These are phyloP conservation scores for Myotis daubentonii DNA, from an alignment of 2,797 vertebrate species.

Conservation along the genomic window DNA sequence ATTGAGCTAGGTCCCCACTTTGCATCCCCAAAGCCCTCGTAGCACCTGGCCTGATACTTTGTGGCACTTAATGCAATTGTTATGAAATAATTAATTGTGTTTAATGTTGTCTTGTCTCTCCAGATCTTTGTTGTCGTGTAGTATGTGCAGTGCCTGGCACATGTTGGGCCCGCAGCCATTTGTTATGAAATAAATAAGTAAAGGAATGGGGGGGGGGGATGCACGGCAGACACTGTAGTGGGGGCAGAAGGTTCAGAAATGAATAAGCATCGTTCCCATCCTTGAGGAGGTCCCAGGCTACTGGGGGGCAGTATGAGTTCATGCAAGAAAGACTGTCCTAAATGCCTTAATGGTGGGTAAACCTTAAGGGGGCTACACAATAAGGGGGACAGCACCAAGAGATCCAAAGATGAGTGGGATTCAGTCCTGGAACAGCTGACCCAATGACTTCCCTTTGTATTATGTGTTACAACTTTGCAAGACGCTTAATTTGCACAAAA, in stretches of 20 bases:
- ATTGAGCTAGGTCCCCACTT: not conserved
- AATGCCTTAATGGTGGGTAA: not conserved
- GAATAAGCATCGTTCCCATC: not conserved
- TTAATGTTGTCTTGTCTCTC: not conserved
- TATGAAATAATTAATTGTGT: not conserved
- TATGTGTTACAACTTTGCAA: not conserved
- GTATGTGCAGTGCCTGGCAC: not conserved
- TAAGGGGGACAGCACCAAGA: not conserved
- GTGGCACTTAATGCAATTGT: not conserved
- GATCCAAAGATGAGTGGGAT: not conserved
- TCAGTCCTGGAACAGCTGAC: not conserved
- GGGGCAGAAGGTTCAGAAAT: not conserved
- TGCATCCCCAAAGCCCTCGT: not conserved
- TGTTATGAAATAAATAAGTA: slow-evolving; percentile 5
- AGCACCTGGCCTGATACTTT: not conserved
- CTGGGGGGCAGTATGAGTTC: not conserved
- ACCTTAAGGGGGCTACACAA: not conserved
- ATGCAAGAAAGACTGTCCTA: not conserved
- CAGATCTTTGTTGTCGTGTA: not conserved
- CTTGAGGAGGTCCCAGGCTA: not conserved
- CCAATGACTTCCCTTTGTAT: not conserved
- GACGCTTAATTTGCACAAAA: not conserved
- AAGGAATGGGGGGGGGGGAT: not conserved
- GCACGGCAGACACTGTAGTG: not conserved
- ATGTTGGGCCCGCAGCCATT: not conserved